Evolutionary conservation across 2,888 invertebrate species (phyloP).

Genomic region (Monoplex corrugatus): DNA sequence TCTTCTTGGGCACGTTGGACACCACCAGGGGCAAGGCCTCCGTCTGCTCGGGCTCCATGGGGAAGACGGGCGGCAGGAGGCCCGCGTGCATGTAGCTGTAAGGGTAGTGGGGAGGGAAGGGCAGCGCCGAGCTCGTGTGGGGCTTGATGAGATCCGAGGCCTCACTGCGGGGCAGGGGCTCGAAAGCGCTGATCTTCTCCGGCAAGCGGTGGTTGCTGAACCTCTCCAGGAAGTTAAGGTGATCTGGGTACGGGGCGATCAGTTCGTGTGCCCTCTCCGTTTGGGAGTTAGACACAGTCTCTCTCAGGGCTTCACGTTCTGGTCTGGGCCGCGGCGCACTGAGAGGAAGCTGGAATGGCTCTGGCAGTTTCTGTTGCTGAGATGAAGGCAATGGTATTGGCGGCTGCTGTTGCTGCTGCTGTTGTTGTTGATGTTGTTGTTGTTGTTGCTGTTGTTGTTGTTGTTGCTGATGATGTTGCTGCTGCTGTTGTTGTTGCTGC

Average conservation of each 20-base stretch:
- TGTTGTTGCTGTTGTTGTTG: slow-evolving; percentile 42
- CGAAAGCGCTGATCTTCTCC: slow-evolving; percentile 73
- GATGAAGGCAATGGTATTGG: slow-evolving; percentile 42
- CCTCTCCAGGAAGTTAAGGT: slow-evolving; percentile 55
- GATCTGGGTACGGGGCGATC: slow-evolving; percentile 55
- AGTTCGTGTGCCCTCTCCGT: slow-evolving; percentile 51
- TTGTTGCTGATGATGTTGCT: slow-evolving; percentile 52
- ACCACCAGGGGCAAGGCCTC: slow-evolving; percentile 97
- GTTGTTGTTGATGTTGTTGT: slow-evolving; percentile 44
- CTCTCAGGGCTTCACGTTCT: slow-evolving; percentile 53
- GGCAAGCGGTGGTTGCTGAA: slow-evolving; percentile 52
- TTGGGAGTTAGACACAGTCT: slow-evolving; percentile 53
- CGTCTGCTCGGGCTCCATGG: slow-evolving; percentile 78
- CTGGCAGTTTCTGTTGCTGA: neutral
- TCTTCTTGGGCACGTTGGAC: slow-evolving; percentile 91
- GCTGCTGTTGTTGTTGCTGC: slow-evolving; percentile 49
- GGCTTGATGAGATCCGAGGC: slow-evolving; percentile 69
- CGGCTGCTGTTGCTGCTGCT: neutral
- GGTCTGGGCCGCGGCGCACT: neutral
- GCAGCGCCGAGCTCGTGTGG: slow-evolving; percentile 75
- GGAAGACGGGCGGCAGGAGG: slow-evolving; percentile 63
- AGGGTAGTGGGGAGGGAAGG: slow-evolving; percentile 85
- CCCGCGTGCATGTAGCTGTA: slow-evolving; percentile 82
- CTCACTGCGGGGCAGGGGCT: slow-evolving; percentile 62
- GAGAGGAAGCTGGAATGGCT: neutral